phyloP scores from a whole-genome alignment of 2,797 vertebrate species.

The Myotis findleyi region DNA sequence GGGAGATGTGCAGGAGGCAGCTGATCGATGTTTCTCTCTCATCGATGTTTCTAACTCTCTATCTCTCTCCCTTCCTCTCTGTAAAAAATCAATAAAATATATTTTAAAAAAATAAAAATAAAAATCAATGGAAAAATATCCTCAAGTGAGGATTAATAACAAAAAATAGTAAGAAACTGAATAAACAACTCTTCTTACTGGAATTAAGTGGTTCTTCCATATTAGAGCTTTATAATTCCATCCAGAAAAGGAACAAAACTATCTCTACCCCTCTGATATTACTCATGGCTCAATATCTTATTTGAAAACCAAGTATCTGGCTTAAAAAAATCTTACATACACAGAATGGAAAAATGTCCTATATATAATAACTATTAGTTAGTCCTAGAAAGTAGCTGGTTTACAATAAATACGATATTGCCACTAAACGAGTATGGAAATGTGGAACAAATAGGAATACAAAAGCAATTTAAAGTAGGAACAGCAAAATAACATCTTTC shows the following conservation, averaged over 20 bases:
- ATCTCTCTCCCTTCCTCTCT: no score
- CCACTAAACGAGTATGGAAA: not conserved
- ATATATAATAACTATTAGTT: not conserved
- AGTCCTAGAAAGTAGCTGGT: not conserved
- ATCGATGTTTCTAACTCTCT: no score
- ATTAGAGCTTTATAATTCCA: not conserved
- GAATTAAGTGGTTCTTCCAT: slow-evolving; percentile 8
- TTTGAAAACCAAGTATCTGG: not conserved
- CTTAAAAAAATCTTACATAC: slow-evolving; percentile 1
- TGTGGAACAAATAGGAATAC: not conserved
- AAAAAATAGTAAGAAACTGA: slow-evolving; percentile 20
- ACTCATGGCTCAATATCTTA: not conserved
- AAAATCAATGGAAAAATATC: not conserved
- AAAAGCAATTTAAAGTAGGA: not conserved
- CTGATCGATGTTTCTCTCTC: no score
- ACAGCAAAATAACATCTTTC: not conserved
- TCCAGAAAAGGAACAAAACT: not conserved
- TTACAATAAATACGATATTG: not conserved
- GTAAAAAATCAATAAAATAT: no score
- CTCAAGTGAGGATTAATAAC: not conserved
- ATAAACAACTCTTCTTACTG: not conserved
- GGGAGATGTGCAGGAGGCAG: no score
- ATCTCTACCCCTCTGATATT: not conserved
- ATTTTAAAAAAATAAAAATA: not conserved
- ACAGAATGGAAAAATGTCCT: not conserved